These are phyloP conservation scores for Taenaris catops DNA, from an alignment of 2,888 invertebrate genomes.

Conservation along the genomic window DNA sequence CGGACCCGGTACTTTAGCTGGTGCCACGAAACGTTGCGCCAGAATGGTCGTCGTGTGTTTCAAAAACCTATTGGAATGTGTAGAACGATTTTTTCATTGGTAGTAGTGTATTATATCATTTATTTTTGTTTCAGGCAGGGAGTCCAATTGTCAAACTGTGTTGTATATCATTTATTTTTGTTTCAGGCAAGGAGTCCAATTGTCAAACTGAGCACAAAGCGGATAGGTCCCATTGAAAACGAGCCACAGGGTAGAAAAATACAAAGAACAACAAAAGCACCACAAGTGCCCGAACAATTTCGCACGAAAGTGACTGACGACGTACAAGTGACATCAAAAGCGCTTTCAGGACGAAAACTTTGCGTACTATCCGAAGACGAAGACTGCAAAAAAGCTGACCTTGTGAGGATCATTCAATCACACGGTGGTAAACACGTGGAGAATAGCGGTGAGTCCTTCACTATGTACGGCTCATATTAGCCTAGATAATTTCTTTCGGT, in stretches of 20 bases:
- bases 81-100: too few relatives aligned
- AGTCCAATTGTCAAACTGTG: constrained; percentile 50
- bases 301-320: constrained; percentile 26
- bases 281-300: constrained; percentile 50
- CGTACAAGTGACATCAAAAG: constrained; percentile 43
- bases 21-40: too few relatives aligned
- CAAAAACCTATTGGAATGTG: too few relatives aligned
- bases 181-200: constrained; percentile 45
- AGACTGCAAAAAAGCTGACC: constrained; percentile 42
- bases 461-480: too few relatives aligned
- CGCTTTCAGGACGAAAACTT: constrained; percentile 47
- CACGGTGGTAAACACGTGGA: constrained; percentile 58
- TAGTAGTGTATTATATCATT: too few relatives aligned
- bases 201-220: constrained; percentile 48
- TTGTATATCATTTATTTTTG: not conserved
- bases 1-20: too few relatives aligned
- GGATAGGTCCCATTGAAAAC: constrained; percentile 41
- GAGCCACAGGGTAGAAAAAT: constrained; percentile 29
- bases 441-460: constrained; percentile 41
- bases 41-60: too few relatives aligned
- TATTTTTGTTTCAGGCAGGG: constrained; percentile 36
- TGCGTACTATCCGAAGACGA: constrained; percentile 56
- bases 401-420: constrained; percentile 45
- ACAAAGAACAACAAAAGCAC: constrained; percentile 33
- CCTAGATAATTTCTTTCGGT: too few relatives aligned